A percentile compares a stretch with the other conserved stretches of the same genome.
phyloP scores from a whole-genome alignment of 1,140 invertebrate genomes.

The Diabrotica virgifera region DNA sequence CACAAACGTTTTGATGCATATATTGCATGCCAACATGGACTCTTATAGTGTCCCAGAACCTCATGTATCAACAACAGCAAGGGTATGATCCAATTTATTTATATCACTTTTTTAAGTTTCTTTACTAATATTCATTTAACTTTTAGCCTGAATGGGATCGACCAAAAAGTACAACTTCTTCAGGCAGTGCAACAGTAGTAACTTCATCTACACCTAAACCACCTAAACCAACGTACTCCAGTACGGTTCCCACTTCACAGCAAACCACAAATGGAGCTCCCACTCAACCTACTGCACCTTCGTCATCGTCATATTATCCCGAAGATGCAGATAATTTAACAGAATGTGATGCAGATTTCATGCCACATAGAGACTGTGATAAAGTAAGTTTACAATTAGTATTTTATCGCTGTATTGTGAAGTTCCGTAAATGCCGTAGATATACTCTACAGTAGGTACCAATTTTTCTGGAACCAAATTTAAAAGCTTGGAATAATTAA shows the following conservation, averaged over 20 bases:
- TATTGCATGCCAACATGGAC: slow-evolving; percentile 71
- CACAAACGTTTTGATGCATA: slow-evolving; percentile 67
- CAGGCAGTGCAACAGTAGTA: slow-evolving; percentile 42
- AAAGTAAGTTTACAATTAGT: too few species aligned
- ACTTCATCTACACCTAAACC: slow-evolving; percentile 36
- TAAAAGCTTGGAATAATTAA: too few species aligned
- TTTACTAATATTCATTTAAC: slow-evolving; percentile 8
- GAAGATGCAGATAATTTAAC: slow-evolving; percentile 35
- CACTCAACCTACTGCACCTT: slow-evolving; percentile 15
- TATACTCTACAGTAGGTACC: too few species aligned
- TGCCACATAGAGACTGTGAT: slow-evolving; percentile 63
- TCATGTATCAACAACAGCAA: slow-evolving; percentile 63
- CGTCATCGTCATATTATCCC: slow-evolving; percentile 8
- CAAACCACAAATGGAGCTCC: slow-evolving; percentile 10
- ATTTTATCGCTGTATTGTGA: too few species aligned
- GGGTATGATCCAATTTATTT: slow-evolving; percentile 49
- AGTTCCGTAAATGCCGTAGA: too few species aligned
- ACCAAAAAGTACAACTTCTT: slow-evolving; percentile 60
- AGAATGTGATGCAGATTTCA: slow-evolving; percentile 55
- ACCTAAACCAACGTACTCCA: slow-evolving; percentile 25
- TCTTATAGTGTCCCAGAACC: slow-evolving; percentile 71
- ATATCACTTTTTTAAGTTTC: not conserved
- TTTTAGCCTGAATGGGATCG: slow-evolving; percentile 67
- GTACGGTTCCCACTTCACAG: slow-evolving; percentile 26
- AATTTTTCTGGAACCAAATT: too few species aligned